Evolutionary conservation across 1,140 invertebrate genomes (phyloP), one percentile per base, ranked within the genome.

Genomic region (Drosophila cardini): DNA sequence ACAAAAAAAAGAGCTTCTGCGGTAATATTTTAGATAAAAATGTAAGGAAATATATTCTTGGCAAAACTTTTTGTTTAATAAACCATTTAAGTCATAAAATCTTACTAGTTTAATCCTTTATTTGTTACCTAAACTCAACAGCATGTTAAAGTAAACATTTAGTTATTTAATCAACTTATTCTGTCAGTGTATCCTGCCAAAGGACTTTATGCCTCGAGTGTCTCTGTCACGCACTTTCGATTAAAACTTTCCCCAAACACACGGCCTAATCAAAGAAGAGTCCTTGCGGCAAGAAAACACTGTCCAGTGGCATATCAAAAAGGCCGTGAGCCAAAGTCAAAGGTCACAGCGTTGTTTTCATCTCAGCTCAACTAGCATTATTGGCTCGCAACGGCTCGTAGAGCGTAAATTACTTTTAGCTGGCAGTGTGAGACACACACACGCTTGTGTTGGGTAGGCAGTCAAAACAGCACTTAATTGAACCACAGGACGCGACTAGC

Each of bases 381-480:
- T 86, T 87, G 79, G 85, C 68, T 76, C 52, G 74, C 42, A 45
- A 45, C 16, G 43, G 15, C 15, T 45, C 46, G 30, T 68, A 75
- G 74, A 73, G 79, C 78, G 83, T 76, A 83, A 86, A 86, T 89
- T 84, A 89, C 77, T 67, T 80, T 84, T 76, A 57, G 65, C 76
- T 71, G 26, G 13, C 62, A 65, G 46, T 56, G 26, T 46, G 11
- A 13, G 34, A 26, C 2, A 26, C 21, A 26, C 74, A 74, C 76
- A 57, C 62, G 50, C 45, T 45, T 34, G 82, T 34, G 26, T 45
- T 18, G 26, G 65, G 16, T 21, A 16, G 76, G 76, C 58, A 68
- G 77, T 60, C 68, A 83, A 80, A 87, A 78, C 77, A 89, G 78
- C 84, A 89, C 84, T 84, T 89, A 89, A 89, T 89, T 89, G 84